Evolutionary conservation across 2,888 invertebrate species (phyloP).

Genomic region (Drosophila rellima): DNA sequence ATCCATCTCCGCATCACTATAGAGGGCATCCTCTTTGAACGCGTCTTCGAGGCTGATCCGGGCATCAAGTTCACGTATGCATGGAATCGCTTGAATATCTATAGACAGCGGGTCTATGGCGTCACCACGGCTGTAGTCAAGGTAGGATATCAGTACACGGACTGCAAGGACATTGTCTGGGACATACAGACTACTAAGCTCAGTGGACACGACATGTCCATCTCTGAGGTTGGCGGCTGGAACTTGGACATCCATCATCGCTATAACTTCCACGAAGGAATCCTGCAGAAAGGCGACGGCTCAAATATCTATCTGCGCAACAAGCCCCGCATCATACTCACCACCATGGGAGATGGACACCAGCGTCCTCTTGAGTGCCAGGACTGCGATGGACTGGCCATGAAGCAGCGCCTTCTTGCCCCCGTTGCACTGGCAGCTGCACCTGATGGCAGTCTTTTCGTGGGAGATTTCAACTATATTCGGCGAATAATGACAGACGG

Average conservation of each 20-base stretch:
- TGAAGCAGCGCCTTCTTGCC: conserved; percentile 93
- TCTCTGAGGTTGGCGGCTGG: conserved; percentile 99
- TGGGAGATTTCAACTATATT: conserved; percentile 98
- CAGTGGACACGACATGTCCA: conserved; percentile 98
- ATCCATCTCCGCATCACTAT: conserved; percentile 97
- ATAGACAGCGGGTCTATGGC: conserved; percentile 98
- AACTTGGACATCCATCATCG: conserved; percentile 98
- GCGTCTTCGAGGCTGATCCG: conserved; percentile 97
- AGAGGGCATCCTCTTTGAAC: conserved; percentile 97
- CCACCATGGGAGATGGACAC: conserved; percentile 96
- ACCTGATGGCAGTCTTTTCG: conserved; percentile 96
- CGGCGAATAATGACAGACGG: conserved; percentile 95
- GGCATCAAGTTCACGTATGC: conserved; percentile 98
- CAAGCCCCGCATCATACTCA: conserved; percentile 95
- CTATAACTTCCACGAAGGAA: conserved; percentile 99
- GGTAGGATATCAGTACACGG: conserved; percentile 98
- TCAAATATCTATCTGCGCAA: conserved; percentile 97
- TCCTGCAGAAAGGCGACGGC: conserved; percentile 98
- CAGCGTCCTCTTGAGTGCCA: conserved; percentile 94
- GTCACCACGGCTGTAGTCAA: conserved; percentile 97
- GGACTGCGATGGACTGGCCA: conserved; percentile 92
- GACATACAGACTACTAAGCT: conserved; percentile 97
- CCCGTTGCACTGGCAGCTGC: conserved; percentile 97
- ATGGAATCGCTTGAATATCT: conserved; percentile 98
- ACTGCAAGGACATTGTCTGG: conserved; percentile 97